Percentiles rank a stretch among this genome's conserved stretches.
These are phyloP conservation scores for Sebastes steindachneri DNA, from an alignment of 2,797 vertebrate species.

Conservation along the genomic window DNA sequence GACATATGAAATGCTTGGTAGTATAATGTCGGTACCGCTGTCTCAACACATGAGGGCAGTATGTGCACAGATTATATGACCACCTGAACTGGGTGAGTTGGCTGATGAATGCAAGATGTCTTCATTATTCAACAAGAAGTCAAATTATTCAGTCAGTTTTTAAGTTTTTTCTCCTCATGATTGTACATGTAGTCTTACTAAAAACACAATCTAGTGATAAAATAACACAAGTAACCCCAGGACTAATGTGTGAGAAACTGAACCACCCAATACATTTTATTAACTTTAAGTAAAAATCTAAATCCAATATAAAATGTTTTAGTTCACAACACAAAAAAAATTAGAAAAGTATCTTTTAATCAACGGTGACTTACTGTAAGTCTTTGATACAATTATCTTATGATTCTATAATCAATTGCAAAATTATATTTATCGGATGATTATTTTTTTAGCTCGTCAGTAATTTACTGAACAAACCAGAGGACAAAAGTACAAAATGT, in stretches of 20 bases:
- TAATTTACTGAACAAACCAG: background rate
- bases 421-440: background rate
- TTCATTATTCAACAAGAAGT: conserved; percentile 15
- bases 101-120: conserved; percentile 21
- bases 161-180: background rate
- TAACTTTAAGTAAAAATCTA: background rate
- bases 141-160: background rate
- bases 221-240: background rate
- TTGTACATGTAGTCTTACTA: background rate
- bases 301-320: background rate
- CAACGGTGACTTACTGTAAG: accelerated
- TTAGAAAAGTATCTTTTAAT: background rate
- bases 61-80: conserved; percentile 20
- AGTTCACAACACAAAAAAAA: background rate
- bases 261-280: background rate
- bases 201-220: background rate
- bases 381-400: background rate
- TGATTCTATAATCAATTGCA: background rate
- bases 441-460: background rate
- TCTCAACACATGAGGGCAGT: conserved; percentile 69
- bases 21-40: background rate
- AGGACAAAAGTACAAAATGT: conserved; percentile 31
- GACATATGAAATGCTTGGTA: background rate
- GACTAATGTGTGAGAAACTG: background rate
- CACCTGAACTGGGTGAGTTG: background rate